These are phyloP conservation scores for Volucella bombylans DNA, from an alignment of 2,888 invertebrate genomes.

Conservation along the genomic window DNA sequence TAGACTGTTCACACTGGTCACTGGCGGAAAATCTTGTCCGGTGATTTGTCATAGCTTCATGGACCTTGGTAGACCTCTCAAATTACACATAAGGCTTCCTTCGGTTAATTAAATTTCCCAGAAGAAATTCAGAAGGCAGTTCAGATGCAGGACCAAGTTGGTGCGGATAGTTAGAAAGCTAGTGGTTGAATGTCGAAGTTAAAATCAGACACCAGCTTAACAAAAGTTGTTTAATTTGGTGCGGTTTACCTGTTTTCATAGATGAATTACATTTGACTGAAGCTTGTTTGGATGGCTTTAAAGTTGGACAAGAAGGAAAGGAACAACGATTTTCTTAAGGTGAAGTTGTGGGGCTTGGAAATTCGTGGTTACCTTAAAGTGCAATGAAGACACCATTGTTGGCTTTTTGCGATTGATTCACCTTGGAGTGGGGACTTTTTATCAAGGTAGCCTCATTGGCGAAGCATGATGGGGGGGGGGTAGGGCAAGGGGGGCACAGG, in stretches of 20 bases:
- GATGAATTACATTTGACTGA: slow-evolving; percentile 56
- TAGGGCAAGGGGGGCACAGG: too few relatives aligned
- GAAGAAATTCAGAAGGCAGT: slow-evolving; percentile 12
- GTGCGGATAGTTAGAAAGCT: too few relatives aligned
- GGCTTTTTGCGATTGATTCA: too few relatives aligned
- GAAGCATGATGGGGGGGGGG: too few relatives aligned
- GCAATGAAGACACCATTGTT: too few relatives aligned
- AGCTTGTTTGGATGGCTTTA: slow-evolving; percentile 35
- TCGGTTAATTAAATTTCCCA: slow-evolving; percentile 34
- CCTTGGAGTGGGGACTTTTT: too few relatives aligned
- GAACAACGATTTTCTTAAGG: background rate
- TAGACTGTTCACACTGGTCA: background rate
- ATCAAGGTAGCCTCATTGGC: too few relatives aligned
- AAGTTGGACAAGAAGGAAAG: slow-evolving; percentile 25
- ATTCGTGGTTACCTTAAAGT: too few relatives aligned
- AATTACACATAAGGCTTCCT: background rate
- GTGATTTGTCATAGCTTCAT: slow-evolving; percentile 12
- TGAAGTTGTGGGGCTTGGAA: too few relatives aligned
- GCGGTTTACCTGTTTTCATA: slow-evolving; percentile 46
- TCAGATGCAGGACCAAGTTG: too few relatives aligned
- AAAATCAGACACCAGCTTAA: slow-evolving; percentile 6
- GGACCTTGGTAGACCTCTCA: background rate
- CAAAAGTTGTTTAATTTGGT: slow-evolving; percentile 46
- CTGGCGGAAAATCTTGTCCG: background rate
- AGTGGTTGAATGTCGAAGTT: background rate